These are phyloP conservation scores for Alectura lathami DNA, from an alignment of 2,113 vertebrate genomes.

Conservation along the genomic window DNA sequence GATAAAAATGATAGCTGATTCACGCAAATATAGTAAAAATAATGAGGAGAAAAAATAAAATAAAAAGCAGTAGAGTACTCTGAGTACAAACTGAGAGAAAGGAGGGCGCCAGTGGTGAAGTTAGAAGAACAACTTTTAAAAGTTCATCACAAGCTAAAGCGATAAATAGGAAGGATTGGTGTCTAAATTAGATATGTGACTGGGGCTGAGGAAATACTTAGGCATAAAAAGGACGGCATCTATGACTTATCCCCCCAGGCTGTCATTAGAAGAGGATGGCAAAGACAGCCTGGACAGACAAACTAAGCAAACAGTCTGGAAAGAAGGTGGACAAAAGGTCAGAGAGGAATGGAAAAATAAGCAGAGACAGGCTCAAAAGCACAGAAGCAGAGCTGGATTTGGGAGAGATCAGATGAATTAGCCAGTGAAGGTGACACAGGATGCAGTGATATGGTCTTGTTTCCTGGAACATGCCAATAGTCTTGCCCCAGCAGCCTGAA, in stretches of 20 bases:
- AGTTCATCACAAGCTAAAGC: neutral
- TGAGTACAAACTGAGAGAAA: neutral
- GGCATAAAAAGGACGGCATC: neutral
- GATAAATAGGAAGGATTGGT: neutral
- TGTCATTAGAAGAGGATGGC: neutral
- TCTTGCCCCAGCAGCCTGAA: slow-evolving; percentile 49
- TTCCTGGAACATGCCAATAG: slow-evolving; percentile 29
- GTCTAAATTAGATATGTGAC: neutral
- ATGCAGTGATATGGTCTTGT: neutral
- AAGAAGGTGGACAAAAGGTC: slow-evolving; percentile 21
- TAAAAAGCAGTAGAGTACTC: neutral
- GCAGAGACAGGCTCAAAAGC: neutral
- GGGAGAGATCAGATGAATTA: slow-evolving; percentile 38
- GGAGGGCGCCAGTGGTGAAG: neutral
- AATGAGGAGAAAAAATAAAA: neutral
- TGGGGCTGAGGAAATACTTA: neutral
- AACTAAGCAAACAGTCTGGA: neutral
- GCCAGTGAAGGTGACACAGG: slow-evolving; percentile 56
- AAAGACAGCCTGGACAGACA: neutral
- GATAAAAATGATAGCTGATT: neutral
- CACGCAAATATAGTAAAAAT: neutral
- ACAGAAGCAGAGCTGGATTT: neutral
- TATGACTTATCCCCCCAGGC: neutral
- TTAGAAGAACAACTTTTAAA: slow-evolving; percentile 9
- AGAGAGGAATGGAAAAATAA: neutral